phyloP scores from a whole-genome alignment of 2,888 invertebrate genomes.

The Lycia hirtaria region DNA sequence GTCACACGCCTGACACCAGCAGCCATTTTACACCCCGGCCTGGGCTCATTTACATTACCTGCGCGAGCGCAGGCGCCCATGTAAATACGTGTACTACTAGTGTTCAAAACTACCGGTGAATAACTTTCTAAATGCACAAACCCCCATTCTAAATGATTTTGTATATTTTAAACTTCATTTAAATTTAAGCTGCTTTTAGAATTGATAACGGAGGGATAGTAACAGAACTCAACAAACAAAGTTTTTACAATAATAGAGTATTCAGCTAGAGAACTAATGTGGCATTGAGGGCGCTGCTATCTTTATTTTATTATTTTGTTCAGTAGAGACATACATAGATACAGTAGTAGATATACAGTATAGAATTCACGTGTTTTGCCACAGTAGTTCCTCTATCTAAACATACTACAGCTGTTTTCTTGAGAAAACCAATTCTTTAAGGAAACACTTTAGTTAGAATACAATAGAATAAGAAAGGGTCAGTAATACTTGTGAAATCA shows the following conservation, averaged over 20 bases:
- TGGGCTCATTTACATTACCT: slow-evolving; percentile 55
- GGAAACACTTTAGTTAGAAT: too few species aligned
- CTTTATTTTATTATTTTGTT: too few species aligned
- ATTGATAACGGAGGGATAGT: not conserved
- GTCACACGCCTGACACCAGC: slow-evolving; percentile 68
- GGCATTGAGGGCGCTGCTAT: too few species aligned
- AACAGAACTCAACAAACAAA: too few species aligned
- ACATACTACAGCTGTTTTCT: too few species aligned
- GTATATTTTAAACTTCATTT: slow-evolving; percentile 23
- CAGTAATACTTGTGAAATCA: too few species aligned
- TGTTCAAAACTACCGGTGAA: slow-evolving; percentile 38
- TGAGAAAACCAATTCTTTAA: too few species aligned
- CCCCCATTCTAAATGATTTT: slow-evolving; percentile 12
- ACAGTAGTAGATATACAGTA: too few species aligned
- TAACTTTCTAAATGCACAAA: slow-evolving; percentile 41
- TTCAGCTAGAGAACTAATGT: not conserved
- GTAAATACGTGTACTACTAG: slow-evolving; percentile 40
- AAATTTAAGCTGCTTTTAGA: slow-evolving; percentile 5
- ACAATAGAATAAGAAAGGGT: too few species aligned
- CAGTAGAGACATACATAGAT: too few species aligned
- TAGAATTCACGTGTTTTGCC: too few species aligned
- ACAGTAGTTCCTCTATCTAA: too few species aligned
- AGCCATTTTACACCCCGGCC: slow-evolving; percentile 51
- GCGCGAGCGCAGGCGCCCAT: slow-evolving; percentile 43
- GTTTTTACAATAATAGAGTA: not conserved